These are phyloP conservation scores for Barbus barbus DNA, from an alignment of 2,113 vertebrate genomes.

Conservation along the genomic window DNA sequence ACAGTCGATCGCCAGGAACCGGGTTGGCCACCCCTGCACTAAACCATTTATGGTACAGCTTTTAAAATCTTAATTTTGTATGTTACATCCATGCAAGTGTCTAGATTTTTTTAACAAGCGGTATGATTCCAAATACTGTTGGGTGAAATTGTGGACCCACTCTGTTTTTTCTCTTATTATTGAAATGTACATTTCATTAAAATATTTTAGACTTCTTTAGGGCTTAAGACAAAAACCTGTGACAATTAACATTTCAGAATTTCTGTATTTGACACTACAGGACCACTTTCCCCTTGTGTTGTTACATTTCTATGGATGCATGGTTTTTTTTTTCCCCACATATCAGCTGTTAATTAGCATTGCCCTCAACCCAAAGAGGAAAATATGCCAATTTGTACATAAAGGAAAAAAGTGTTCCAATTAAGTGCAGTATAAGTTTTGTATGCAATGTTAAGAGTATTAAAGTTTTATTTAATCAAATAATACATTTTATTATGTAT, in stretches of 20 bases:
- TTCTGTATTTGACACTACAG: not conserved
- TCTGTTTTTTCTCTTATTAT: not conserved
- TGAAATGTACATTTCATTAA: not conserved
- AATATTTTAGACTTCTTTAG: not conserved
- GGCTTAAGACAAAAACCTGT: not conserved
- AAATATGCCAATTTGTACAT: constrained; percentile 31
- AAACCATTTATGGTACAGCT: not conserved
- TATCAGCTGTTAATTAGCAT: not conserved
- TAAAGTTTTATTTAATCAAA: not conserved
- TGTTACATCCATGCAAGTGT: not conserved
- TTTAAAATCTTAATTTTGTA: not conserved
- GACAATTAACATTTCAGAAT: not conserved
- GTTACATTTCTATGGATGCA: not conserved
- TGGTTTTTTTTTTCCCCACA: not conserved
- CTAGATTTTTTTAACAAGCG: not conserved
- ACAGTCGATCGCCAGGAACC: too few species aligned
- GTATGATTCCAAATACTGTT: not conserved
- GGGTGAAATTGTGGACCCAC: not conserved
- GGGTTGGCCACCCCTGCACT: too few species aligned
- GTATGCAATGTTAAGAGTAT: constrained; percentile 5
- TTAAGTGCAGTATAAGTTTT: constrained; percentile 20
- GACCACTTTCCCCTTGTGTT: not conserved
- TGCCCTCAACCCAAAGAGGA: not conserved
- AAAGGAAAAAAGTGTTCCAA: constrained; percentile 18
- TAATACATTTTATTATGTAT: not conserved